Conservation (phyloP, 2,113 vertebrate species). For the Boulengeromyrus knoepffleri region DNA sequence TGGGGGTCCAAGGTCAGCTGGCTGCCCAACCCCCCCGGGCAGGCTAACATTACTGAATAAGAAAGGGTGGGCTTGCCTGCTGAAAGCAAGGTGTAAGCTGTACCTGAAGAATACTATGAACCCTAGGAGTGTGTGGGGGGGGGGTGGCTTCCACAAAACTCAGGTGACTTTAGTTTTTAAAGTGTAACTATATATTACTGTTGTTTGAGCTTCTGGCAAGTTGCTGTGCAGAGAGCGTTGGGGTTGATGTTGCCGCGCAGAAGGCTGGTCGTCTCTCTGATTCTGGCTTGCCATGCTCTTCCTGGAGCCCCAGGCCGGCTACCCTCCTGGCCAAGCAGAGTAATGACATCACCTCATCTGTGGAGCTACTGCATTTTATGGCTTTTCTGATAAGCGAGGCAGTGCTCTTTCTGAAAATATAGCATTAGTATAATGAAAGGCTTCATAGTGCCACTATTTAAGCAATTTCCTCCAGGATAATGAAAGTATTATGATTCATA, state of each 20-base stretch:
- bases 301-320: not conserved
- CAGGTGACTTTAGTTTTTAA: not conserved
- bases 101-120: not conserved
- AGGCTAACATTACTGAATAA: not conserved
- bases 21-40: not conserved
- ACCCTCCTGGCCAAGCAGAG: not conserved
- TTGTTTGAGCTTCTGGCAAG: not conserved
- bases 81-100: not conserved
- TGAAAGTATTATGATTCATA: not conserved
- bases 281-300: not conserved
- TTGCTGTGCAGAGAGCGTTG: not conserved
- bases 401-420: not conserved
- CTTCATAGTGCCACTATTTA: not conserved
- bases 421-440: not conserved
- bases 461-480: not conserved
- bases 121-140: not conserved
- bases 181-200: not conserved
- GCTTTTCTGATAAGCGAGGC: not conserved
- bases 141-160: not conserved
- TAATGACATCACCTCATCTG: conserved; percentile 3
- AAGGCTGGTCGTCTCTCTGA: not conserved
- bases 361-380: not conserved
- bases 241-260: not conserved
- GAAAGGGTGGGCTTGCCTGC: not conserved
- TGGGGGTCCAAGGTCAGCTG: too few relatives aligned